Conservation (phyloP, 2,113 vertebrate genomes). For the Mobula birostris region DNA sequence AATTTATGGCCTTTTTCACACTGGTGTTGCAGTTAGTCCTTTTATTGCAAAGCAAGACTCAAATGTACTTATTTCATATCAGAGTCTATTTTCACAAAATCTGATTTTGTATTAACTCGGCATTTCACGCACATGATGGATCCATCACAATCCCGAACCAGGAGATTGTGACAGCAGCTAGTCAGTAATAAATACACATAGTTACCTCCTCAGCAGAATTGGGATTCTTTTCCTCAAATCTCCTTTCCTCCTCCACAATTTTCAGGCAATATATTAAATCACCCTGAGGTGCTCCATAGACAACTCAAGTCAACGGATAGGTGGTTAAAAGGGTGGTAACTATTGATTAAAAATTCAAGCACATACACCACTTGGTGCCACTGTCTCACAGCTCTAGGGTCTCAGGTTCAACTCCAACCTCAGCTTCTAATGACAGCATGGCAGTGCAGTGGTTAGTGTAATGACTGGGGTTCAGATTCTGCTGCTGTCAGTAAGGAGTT, state of each 20-base stretch:
- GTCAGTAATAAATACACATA: not conserved
- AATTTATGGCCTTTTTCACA: constrained; percentile 1
- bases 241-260: not conserved
- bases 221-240: not conserved
- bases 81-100: not conserved
- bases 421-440: too few species aligned
- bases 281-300: not conserved
- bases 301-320: not conserved
- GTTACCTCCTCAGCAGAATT: not conserved
- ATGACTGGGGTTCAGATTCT: too few species aligned
- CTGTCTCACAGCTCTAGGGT: too few species aligned
- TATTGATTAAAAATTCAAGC: too few species aligned
- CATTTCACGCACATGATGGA: not conserved
- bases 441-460: too few species aligned
- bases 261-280: not conserved
- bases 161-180: not conserved
- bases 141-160: not conserved
- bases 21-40: not conserved
- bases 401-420: too few species aligned
- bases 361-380: too few species aligned
- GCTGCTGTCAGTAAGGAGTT: too few species aligned
- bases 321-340: not conserved
- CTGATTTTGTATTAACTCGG: not conserved
- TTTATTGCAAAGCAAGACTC: not conserved
- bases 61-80: not conserved